Conservation (phyloP, 2,888 invertebrate species). For the Thera obeliscata region DNA sequence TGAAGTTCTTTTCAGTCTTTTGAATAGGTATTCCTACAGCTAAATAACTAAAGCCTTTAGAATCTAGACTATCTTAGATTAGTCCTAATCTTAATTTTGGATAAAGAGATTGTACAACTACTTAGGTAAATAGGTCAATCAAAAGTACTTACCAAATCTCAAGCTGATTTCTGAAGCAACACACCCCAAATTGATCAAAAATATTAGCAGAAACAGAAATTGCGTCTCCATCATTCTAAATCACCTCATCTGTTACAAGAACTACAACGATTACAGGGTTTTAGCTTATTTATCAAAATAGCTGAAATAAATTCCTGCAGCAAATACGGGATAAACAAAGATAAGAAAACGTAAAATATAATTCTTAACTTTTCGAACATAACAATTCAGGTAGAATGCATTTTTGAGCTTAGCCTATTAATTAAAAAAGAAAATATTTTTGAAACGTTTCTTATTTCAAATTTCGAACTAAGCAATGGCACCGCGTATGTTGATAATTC, state of each 20-base stretch:
- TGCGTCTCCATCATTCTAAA: conserved; percentile 47
- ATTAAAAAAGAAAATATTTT: not conserved
- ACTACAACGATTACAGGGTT: conserved; percentile 56
- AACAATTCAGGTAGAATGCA: conserved; percentile 33
- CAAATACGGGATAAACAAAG: conserved; percentile 72
- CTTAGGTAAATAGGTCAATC: not conserved
- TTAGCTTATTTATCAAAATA: conserved; percentile 69
- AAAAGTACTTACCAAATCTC: conserved; percentile 67
- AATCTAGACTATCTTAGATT: no score
- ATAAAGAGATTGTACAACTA: not conserved
- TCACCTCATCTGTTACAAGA: conserved; percentile 50
- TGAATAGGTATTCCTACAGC: not conserved
- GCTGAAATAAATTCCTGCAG: conserved; percentile 76
- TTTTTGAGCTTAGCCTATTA: not conserved
- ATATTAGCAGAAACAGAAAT: conserved; percentile 55
- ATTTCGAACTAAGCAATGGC: conserved; percentile 2
- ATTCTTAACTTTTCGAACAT: conserved; percentile 74
- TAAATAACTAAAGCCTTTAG: no score
- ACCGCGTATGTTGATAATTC: conserved; percentile 1
- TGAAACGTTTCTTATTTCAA: not conserved
- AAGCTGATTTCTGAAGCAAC: conserved; percentile 69
- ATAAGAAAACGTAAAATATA: conserved; percentile 70
- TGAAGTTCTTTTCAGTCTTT: not conserved
- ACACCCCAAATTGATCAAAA: conserved; percentile 62
- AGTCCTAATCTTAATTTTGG: no score